These are phyloP conservation scores for Laothoe populi DNA, from an alignment of 2,888 invertebrate genomes.

Conservation along the genomic window DNA sequence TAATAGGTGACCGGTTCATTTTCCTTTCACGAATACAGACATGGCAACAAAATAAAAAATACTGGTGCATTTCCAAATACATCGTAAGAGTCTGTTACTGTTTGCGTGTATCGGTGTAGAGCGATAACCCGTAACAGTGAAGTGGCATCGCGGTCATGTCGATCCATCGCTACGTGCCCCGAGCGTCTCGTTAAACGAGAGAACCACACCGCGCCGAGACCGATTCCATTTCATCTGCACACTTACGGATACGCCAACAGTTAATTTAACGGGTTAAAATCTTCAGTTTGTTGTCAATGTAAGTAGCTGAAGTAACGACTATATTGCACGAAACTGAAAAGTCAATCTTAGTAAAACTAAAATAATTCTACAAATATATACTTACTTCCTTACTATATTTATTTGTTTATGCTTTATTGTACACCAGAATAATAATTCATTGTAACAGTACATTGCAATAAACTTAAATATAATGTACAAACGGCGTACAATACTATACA, in stretches of 20 bases:
- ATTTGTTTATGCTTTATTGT: too few species aligned
- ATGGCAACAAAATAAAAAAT: neutral
- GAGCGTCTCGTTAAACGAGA: slow-evolving; percentile 47
- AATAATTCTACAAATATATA: too few species aligned
- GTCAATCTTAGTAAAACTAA: too few species aligned
- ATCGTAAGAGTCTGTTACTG: neutral
- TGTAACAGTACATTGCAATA: too few species aligned
- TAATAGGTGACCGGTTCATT: too few species aligned
- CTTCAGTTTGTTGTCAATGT: neutral
- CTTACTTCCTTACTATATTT: too few species aligned
- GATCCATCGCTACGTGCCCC: slow-evolving; percentile 42
- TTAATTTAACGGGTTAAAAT: slow-evolving; percentile 23
- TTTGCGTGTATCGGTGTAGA: neutral
- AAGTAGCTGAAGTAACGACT: neutral
- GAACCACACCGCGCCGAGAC: slow-evolving; percentile 42
- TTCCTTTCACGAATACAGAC: too few species aligned
- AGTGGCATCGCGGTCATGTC: slow-evolving; percentile 21
- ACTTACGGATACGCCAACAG: slow-evolving; percentile 27
- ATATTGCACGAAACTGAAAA: neutral
- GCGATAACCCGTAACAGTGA: neutral
- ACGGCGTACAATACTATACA: too few species aligned
- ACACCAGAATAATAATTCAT: too few species aligned
- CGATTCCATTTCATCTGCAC: slow-evolving; percentile 37
- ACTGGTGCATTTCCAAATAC: neutral
- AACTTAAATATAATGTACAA: too few species aligned